Conservation (phyloP, 2,888 invertebrate species). For the Exocentrus adspersus region DNA sequence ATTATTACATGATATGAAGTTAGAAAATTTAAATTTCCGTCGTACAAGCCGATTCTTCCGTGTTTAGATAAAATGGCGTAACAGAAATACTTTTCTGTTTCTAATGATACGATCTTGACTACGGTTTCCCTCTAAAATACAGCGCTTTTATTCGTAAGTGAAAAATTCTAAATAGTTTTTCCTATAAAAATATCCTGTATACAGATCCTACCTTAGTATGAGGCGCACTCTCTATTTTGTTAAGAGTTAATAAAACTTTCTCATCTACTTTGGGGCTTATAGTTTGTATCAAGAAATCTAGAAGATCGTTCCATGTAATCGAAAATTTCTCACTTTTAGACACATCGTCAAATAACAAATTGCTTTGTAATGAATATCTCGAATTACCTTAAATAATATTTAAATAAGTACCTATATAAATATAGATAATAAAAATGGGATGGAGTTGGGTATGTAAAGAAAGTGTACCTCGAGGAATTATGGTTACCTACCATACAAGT, state of each 20-base stretch:
- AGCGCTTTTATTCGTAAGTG: background rate
- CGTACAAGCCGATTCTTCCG: constrained; percentile 70
- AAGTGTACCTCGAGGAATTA: too few species aligned
- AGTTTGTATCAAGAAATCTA: constrained; percentile 58
- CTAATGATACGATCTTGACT: constrained; percentile 67
- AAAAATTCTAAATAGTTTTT: background rate
- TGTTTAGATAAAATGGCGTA: constrained; percentile 70
- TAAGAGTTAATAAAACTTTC: constrained; percentile 43
- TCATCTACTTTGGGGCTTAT: constrained; percentile 41
- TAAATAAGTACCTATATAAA: background rate
- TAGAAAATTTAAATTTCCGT: constrained; percentile 66
- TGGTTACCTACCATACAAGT: constrained; percentile 53
- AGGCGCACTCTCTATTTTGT: constrained; percentile 50
- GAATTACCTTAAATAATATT: constrained; percentile 51
- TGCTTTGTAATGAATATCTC: constrained; percentile 54
- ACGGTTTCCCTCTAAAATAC: constrained; percentile 69
- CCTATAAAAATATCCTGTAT: background rate
- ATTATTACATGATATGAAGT: constrained; percentile 67
- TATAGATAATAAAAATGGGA: background rate
- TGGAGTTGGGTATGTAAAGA: too few species aligned
- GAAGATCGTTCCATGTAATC: constrained; percentile 60
- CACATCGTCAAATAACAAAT: constrained; percentile 57
- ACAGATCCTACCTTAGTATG: constrained; percentile 51
- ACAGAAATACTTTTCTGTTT: constrained; percentile 69
- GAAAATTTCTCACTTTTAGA: constrained; percentile 46